Conservation (phyloP, 1,140 invertebrate genomes). For the Drosophila quadrilineata region DNA sequence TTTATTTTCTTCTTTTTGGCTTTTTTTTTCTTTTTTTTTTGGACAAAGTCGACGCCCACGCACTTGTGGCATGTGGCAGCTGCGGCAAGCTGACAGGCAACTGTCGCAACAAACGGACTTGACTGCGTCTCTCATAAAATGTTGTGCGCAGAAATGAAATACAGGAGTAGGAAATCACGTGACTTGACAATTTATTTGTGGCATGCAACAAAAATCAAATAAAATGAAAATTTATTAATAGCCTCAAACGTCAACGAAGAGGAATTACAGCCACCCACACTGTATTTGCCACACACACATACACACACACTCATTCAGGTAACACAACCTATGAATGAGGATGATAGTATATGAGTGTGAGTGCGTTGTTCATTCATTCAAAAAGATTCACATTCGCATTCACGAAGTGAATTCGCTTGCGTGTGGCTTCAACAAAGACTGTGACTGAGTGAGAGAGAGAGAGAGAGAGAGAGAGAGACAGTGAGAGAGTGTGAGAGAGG, state of each 20-base stretch:
- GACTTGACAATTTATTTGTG: conserved; percentile 73
- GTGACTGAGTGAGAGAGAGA: too few relatives aligned
- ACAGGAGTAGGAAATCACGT: conserved; percentile 50
- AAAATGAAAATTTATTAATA: conserved; percentile 78
- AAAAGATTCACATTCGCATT: conserved; percentile 59
- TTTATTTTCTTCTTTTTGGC: too few relatives aligned
- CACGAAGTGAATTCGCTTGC: conserved; percentile 48
- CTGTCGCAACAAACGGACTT: conserved; percentile 49
- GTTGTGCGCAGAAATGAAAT: conserved; percentile 28
- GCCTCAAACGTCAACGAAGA: conserved; percentile 50
- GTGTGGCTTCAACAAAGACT: conserved; percentile 40
- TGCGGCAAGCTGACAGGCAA: conserved; percentile 32
- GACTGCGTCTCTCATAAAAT: conserved; percentile 43
- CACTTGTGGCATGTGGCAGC: conserved; percentile 26
- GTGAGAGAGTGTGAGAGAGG: too few relatives aligned
- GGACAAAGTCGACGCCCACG: conserved; percentile 55
- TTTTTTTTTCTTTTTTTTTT: too few relatives aligned
- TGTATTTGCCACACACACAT: too few relatives aligned
- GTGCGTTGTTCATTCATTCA: conserved; percentile 54
- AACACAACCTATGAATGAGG: not conserved
- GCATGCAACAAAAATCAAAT: conserved; percentile 72
- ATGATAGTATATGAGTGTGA: not conserved
- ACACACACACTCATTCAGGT: too few relatives aligned
- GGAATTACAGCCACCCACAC: conserved; percentile 69
- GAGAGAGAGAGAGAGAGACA: too few relatives aligned